Evolutionary conservation across 2,888 invertebrate species (phyloP).

Genomic region (Protophormia terraenovae): DNA sequence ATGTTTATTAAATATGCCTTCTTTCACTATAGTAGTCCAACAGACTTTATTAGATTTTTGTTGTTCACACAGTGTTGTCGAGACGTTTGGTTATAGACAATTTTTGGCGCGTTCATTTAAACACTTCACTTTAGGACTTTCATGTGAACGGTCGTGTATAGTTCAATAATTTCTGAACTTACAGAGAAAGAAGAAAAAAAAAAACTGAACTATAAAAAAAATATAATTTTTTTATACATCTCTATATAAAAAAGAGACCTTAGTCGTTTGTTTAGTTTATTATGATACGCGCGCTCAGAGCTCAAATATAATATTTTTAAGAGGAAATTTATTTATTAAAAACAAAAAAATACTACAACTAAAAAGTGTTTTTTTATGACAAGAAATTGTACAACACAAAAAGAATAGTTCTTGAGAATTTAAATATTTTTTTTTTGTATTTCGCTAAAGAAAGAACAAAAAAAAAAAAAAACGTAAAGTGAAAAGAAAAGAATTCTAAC

Average conservation of each 20-base stretch:
- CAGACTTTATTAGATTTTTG: conserved; percentile 40
- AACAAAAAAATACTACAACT: background rate
- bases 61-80: conserved; percentile 36
- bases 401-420: conserved; percentile 25
- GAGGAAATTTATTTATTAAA: conserved; percentile 10
- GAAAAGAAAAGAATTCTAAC: conserved; percentile 19
- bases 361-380: conserved; percentile 3
- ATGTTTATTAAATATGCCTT: conserved; percentile 18
- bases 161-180: conserved; percentile 16
- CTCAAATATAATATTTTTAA: conserved; percentile 31
- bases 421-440: background rate
- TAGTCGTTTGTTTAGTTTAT: conserved; percentile 30
- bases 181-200: background rate
- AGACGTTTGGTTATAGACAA: conserved; percentile 56
- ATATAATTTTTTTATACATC: conserved; percentile 15
- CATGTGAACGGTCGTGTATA: conserved; percentile 63
- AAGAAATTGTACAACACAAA: background rate
- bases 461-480: too few relatives aligned
- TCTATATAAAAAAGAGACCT: conserved; percentile 36
- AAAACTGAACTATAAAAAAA: conserved; percentile 19
- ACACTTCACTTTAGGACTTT: conserved; percentile 68
- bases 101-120: conserved; percentile 62
- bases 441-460: conserved; percentile 8
- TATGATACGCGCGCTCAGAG: conserved; percentile 50
- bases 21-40: conserved; percentile 29